Percentiles rank a stretch among this genome's conserved stretches.
Conservation (phyloP, 2,113 vertebrate species). For the Larimichthys crocea region DNA sequence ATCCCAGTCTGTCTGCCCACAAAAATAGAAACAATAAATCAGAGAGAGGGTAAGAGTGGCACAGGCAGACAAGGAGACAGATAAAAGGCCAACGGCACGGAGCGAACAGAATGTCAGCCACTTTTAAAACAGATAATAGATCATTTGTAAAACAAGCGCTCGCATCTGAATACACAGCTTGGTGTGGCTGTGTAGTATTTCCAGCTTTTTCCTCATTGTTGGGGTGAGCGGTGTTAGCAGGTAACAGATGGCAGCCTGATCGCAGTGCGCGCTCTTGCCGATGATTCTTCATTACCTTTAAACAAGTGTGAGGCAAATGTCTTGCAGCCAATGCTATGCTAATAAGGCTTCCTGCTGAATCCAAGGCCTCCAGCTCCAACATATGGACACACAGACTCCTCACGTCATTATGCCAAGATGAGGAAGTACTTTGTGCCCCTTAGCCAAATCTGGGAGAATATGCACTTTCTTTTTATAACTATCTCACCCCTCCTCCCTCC, state of each 20-base stretch:
- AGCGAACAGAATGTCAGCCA: constrained; percentile 21
- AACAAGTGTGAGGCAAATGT: constrained; percentile 92
- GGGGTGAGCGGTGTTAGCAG: constrained; percentile 83
- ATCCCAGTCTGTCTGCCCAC: neutral
- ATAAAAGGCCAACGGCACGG: neutral
- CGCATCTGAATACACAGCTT: constrained; percentile 21
- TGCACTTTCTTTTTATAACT: constrained; percentile 43
- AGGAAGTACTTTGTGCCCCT: constrained; percentile 41
- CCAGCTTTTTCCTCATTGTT: constrained; percentile 45
- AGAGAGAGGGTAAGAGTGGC: neutral
- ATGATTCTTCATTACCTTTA: constrained; percentile 94
- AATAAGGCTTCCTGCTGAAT: constrained; percentile 69
- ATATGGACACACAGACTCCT: constrained; percentile 59
- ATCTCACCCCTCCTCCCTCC: neutral
- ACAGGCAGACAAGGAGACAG: neutral
- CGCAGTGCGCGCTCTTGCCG: constrained; percentile 83
- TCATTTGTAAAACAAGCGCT: constrained; percentile 26
- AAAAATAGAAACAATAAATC: neutral
- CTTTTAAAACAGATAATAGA: constrained; percentile 14
- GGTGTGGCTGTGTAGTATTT: constrained; percentile 30
- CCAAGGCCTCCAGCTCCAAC: constrained; percentile 56
- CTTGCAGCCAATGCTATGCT: constrained; percentile 79
- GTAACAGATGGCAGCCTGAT: constrained; percentile 92
- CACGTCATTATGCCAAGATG: constrained; percentile 44
- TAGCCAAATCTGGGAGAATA: constrained; percentile 41